Evolutionary conservation across 2,797 vertebrate species (phyloP).

Genomic region (Characodon lateralis): DNA sequence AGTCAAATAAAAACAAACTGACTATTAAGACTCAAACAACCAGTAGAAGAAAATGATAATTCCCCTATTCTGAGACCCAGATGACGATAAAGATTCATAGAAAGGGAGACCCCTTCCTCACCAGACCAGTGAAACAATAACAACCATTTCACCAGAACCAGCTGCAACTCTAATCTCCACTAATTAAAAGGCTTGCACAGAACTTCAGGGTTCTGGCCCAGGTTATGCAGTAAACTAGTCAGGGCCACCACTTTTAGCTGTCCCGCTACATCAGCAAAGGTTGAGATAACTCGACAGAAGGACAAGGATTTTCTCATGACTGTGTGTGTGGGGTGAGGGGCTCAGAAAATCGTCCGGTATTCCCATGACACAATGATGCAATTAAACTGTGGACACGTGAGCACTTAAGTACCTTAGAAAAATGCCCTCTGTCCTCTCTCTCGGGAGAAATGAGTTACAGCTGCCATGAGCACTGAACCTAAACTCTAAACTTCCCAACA

Average conservation of each 20-base stretch:
- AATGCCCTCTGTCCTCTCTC: constrained; percentile 5
- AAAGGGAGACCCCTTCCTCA: constrained; percentile 16
- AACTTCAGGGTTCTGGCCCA: neutral
- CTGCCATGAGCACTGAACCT: neutral
- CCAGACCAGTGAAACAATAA: constrained; percentile 22
- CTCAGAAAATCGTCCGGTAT: constrained; percentile 8
- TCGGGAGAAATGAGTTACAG: constrained; percentile 1
- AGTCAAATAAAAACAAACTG: neutral
- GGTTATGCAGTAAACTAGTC: neutral
- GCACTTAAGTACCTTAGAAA: constrained; percentile 7
- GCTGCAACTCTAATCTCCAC: constrained; percentile 1
- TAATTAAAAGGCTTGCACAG: constrained; percentile 1
- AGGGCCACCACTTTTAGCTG: neutral
- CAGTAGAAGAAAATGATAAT: neutral
- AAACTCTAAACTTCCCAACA: constrained; percentile 3
- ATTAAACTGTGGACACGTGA: constrained; percentile 23
- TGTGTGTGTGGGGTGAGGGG: constrained; percentile 6
- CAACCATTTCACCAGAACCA: neutral
- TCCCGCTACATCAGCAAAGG: constrained; percentile 6
- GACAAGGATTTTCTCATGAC: constrained; percentile 42
- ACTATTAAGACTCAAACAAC: neutral
- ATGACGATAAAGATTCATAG: constrained; percentile 35
- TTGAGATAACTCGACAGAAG: constrained; percentile 8
- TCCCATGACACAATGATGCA: constrained; percentile 28
- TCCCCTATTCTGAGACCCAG: constrained; percentile 19